Conservation (phyloP, 2,888 invertebrate genomes). For the Dromius quadrimaculatus region DNA sequence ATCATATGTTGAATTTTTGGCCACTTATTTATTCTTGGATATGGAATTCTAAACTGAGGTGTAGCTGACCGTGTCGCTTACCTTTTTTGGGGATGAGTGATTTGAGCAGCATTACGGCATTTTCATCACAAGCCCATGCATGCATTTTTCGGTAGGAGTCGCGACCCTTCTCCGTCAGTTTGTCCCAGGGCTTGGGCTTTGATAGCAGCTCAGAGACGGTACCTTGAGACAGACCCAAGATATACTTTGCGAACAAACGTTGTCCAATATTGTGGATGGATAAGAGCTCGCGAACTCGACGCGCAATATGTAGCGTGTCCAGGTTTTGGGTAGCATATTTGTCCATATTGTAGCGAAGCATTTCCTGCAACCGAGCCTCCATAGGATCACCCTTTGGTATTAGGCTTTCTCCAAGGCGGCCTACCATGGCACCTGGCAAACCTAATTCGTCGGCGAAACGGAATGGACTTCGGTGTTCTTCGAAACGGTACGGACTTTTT, state of each 20-base stretch:
- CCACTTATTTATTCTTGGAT: too few relatives aligned
- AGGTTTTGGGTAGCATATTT: constrained; percentile 93
- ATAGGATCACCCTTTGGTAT: constrained; percentile 94
- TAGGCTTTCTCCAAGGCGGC: constrained; percentile 87
- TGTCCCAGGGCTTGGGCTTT: constrained; percentile 99
- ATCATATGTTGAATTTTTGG: too few relatives aligned
- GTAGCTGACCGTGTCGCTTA: constrained; percentile 69
- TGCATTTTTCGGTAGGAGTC: constrained; percentile 99
- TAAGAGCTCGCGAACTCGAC: constrained; percentile 91
- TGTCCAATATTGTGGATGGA: constrained; percentile 99
- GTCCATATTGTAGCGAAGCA: constrained; percentile 95
- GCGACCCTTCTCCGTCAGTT: constrained; percentile 98
- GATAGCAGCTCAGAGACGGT: constrained; percentile 98
- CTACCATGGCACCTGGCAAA: constrained; percentile 85
- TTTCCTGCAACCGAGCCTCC: constrained; percentile 93
- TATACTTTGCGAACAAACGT: constrained; percentile 97
- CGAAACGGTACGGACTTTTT: constrained; percentile 82
- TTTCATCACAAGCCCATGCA: constrained; percentile 98
- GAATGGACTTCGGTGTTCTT: constrained; percentile 83
- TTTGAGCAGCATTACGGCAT: constrained; percentile 96
- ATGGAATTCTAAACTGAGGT: not conserved
- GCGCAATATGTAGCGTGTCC: constrained; percentile 94
- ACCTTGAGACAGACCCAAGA: constrained; percentile 95
- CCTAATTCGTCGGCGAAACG: constrained; percentile 86
- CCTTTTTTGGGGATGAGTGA: constrained; percentile 98